Evolutionary conservation across 30 jellyfish, hydroid and myxozoan species (phyloP), one percentile per base, ranked within the genome.

Genomic region (Cassiopea andromeda): DNA sequence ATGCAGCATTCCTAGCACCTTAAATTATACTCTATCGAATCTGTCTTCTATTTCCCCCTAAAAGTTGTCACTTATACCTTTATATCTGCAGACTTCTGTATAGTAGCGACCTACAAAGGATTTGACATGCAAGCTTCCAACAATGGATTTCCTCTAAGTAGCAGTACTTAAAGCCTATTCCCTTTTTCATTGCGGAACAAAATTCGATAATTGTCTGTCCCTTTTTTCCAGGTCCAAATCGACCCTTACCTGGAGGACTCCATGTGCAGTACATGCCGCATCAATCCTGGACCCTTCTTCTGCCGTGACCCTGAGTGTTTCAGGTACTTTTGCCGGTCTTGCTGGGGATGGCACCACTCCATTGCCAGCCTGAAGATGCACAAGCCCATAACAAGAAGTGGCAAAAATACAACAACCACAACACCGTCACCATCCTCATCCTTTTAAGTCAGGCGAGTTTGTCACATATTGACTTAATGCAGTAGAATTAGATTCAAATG

Each of bases 221-320:
- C 90, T 8, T 54, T 19, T 18, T 75, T 45, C 18, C 81, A 89
- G 97, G 99, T 95, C 54, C 99, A 95, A 75, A 95, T 95, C 14
- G 98, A 95, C 74, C 99, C 99, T 2, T 95, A 95, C 77, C 80
- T 95, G 84, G 99, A 95, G 66, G 99, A 95, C 73, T 89, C 99
- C 75, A 82, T 91, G 97, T 95, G 99, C 97, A 70, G 94, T 69
- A 89, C 92, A 8, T 95, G 99, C 85, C 94, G 80, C 27, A 49
- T 83, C 70, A 89, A 91, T 43, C 94, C 97, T 7, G 99, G 99
- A 2, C 99, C 99, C 68, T 95, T 95, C 90, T 95, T 95, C 76
- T 95, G 99, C 93, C 97, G 98, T 8, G 96, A 97, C 48, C 91
- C 97, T 15, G 97, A 91, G 85, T 95, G 99, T 67, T 91, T 91